phyloP scores from a whole-genome alignment of 2,113 vertebrate species.

The Grallaria varia region DNA sequence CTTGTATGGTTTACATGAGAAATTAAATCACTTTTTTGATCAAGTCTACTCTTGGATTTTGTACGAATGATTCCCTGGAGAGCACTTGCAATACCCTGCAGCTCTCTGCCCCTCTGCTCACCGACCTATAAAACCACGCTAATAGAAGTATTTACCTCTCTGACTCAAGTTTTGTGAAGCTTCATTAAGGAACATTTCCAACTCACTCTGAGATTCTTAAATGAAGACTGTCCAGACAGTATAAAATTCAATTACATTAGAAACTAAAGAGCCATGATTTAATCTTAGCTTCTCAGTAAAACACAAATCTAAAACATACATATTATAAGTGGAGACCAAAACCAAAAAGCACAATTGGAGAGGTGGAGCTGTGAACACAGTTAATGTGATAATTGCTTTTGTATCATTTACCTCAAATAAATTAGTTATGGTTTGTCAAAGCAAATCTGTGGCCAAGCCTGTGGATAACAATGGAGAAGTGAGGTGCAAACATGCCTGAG shows the following conservation, averaged over 20 bases:
- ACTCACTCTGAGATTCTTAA: not conserved
- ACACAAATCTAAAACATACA: not conserved
- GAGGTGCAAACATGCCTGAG: not conserved
- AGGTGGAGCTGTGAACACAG: not conserved
- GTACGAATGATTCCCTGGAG: not conserved
- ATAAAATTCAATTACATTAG: constrained; percentile 17
- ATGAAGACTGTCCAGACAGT: not conserved
- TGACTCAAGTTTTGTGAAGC: not conserved
- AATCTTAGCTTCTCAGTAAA: not conserved
- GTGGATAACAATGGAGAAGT: not conserved
- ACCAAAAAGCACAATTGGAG: not conserved
- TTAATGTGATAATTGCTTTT: constrained; percentile 11
- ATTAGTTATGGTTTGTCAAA: constrained; percentile 43
- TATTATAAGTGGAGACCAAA: not conserved
- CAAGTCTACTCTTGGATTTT: not conserved
- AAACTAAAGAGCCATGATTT: not conserved
- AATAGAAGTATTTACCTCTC: constrained; percentile 4
- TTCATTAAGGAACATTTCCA: not conserved
- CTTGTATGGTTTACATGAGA: not conserved
- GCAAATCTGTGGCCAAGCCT: not conserved
- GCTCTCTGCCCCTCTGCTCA: not conserved
- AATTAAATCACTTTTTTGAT: not conserved
- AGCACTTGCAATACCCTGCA: not conserved
- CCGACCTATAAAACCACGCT: not conserved
- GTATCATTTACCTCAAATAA: not conserved